These are phyloP conservation scores for Paelopatides confundens DNA, from an alignment of 53 echinoderm and acorn worm species.

Conservation along the genomic window DNA sequence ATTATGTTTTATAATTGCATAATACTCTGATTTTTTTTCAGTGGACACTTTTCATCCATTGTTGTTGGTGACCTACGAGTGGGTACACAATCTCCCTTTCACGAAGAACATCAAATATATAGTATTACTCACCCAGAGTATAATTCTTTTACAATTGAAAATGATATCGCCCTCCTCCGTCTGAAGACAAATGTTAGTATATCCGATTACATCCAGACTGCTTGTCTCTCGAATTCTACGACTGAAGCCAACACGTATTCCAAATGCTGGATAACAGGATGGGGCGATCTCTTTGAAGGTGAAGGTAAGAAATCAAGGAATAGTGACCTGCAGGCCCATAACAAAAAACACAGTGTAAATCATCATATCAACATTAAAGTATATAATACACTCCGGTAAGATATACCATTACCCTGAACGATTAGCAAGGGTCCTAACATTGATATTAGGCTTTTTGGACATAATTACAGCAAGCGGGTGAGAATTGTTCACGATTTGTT, in stretches of 20 bases:
- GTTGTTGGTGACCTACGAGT: background rate
- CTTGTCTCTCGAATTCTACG: slow-evolving; percentile 64
- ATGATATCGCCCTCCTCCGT: slow-evolving; percentile 80
- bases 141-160: background rate
- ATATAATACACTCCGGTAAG: no score
- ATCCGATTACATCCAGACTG: slow-evolving; percentile 67
- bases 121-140: slow-evolving; percentile 13
- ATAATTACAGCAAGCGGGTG: no score
- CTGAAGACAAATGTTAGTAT: slow-evolving; percentile 60
- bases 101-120: background rate
- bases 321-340: no score
- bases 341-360: no score
- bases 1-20: no score
- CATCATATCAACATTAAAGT: no score
- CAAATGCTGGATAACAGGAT: slow-evolving; percentile 62
- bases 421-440: no score
- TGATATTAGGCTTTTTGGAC: no score
- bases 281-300: slow-evolving; percentile 60
- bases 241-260: slow-evolving; percentile 63
- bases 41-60: slow-evolving; percentile 5
- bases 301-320: slow-evolving; percentile 44
- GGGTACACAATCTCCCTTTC: no score
- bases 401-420: no score
- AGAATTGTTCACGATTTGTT: no score
- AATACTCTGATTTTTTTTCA: no score